These are phyloP conservation scores for Rachycentron canadum DNA, from an alignment of 2,797 vertebrate species.

Conservation along the genomic window DNA sequence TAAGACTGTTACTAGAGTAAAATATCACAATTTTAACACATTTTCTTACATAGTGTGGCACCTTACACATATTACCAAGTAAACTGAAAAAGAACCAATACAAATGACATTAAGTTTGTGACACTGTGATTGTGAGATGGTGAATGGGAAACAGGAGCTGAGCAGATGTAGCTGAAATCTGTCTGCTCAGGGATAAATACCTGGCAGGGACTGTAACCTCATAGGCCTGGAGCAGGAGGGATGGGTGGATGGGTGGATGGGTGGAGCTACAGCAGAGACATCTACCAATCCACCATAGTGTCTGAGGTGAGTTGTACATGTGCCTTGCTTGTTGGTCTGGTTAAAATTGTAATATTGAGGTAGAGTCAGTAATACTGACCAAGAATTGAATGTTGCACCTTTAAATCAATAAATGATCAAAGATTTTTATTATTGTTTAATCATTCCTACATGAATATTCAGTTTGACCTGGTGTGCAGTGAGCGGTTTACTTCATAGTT, in stretches of 20 bases:
- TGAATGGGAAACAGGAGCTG: conserved; percentile 64
- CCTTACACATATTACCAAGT: no score
- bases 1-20: no score
- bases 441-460: conserved; percentile 20
- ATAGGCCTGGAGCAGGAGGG: conserved; percentile 84
- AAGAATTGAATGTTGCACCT: no score
- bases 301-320: conserved; percentile 78
- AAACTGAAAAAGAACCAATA: no score
- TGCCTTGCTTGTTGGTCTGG: no score
- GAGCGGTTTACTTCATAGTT: conserved; percentile 87
- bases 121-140: conserved; percentile 57
- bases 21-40: no score
- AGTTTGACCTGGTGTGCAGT: conserved; percentile 92
- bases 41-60: no score
- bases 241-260: conserved; percentile 82
- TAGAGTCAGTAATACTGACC: no score
- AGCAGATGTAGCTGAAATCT: conserved; percentile 85
- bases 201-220: conserved; percentile 85
- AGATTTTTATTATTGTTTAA: no score
- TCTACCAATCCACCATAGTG: conserved; percentile 85
- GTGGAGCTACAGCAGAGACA: conserved; percentile 86
- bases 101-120: no score
- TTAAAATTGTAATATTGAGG: no score
- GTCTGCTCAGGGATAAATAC: conserved; percentile 83
- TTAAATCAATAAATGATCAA: no score